Base-by-base conservation (phyloP, 2,888 invertebrate species). In the Dromius quadrimaculatus region DNA sequence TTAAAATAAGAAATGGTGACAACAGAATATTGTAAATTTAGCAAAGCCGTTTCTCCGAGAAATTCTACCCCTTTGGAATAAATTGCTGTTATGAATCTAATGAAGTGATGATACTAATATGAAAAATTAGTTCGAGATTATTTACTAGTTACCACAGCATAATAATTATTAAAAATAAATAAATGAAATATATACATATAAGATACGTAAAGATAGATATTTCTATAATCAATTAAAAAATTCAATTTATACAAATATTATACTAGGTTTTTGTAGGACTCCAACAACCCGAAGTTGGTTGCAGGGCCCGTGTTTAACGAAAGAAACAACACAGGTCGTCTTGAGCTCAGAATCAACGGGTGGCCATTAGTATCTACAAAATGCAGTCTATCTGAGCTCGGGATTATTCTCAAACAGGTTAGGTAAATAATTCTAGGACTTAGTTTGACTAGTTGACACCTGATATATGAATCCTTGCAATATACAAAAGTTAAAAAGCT, bases 201-300 rank as follows among this genome's bases (percentile, higher is more conserved):
- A 57, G 28, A 68, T 68, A 68, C 68, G 59, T 68, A 68, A 59
- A 43, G 32, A 43, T 68, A 68, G 57, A 38, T 59, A 45, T 41
- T 50, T 61, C 62, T 70, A 70, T 62, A 70, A 69, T 62, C 62
- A 70, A 70, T 70, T 62, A 70, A 61, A 70, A 70, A 70, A 70
- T 70, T 54, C 15, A 70, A 50, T 62, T 62, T 70, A 70, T 70
- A 70, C 70, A 70, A 70, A 70, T 62, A 62, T 70, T 62, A 70
- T 62, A 50, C 45, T 62, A 68, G 43, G 22, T 38, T 62, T 11
- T 23, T 41, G 38, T 41, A 13, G 41, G 41, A 41, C 5, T 23
- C 23, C 20, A 3, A 17, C 38, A 62, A 22, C 38, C 61, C 20
- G 20, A 34, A 11, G 20, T 15, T 41, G 41, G 15, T 19, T 62